A percentile compares a stretch with the other conserved stretches of the same genome.
Evolutionary conservation across 2,888 invertebrate genomes (phyloP).

Genomic region (Drosophila monieri): DNA sequence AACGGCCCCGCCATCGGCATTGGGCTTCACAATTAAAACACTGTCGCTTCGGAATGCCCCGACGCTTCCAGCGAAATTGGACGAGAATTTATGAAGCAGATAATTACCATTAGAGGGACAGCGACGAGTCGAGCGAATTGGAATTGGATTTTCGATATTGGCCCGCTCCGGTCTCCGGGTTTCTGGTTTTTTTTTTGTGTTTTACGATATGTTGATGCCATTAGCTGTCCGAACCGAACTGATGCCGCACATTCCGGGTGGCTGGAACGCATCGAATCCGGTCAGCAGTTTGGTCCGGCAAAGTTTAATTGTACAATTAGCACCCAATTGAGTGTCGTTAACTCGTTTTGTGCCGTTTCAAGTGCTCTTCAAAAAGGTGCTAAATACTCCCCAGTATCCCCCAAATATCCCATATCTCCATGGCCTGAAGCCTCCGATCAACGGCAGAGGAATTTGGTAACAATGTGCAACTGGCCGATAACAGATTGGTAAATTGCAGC

Average conservation of each 20-base stretch:
- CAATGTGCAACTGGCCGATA: slow-evolving; percentile 13
- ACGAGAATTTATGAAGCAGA: slow-evolving; percentile 74
- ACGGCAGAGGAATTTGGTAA: slow-evolving; percentile 13
- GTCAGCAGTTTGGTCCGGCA: slow-evolving; percentile 28
- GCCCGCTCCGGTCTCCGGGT: slow-evolving; percentile 17
- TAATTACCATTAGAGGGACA: slow-evolving; percentile 72
- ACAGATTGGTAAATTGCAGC: slow-evolving; percentile 33
- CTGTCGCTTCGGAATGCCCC: slow-evolving; percentile 27
- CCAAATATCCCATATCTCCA: background rate
- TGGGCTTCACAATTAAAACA: slow-evolving; percentile 56
- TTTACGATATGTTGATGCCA: slow-evolving; percentile 56
- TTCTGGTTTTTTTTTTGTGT: slow-evolving; percentile 13
- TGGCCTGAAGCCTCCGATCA: slow-evolving; percentile 8
- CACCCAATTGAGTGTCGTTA: slow-evolving; percentile 79
- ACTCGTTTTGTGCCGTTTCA: slow-evolving; percentile 62
- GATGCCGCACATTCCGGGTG: slow-evolving; percentile 35
- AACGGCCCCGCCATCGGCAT: slow-evolving; percentile 1
- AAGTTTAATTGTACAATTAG: slow-evolving; percentile 79
- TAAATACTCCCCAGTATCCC: slow-evolving; percentile 37
- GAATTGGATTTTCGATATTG: slow-evolving; percentile 27
- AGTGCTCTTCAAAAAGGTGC: slow-evolving; percentile 67
- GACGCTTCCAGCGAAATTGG: slow-evolving; percentile 62
- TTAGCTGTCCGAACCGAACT: slow-evolving; percentile 62
- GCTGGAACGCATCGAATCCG: slow-evolving; percentile 21
- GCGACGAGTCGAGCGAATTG: slow-evolving; percentile 25